Conservation (phyloP, 2,888 invertebrate species). For the Zygogramma bicolorata region DNA sequence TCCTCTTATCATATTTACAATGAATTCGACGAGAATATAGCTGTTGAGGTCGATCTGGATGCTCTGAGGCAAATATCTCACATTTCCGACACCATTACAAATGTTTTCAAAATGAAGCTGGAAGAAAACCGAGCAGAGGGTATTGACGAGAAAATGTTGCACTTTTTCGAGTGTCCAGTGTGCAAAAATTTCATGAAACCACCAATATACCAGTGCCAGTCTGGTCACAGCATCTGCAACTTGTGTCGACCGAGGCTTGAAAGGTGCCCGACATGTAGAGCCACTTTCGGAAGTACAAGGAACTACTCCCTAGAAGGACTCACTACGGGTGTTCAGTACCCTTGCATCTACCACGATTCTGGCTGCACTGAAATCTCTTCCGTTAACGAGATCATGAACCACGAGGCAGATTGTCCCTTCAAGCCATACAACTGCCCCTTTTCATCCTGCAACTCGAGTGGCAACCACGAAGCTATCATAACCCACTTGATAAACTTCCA, state of each 20-base stretch:
- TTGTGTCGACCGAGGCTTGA: slow-evolving; percentile 57
- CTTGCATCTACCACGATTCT: slow-evolving; percentile 57
- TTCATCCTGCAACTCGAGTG: slow-evolving; percentile 47
- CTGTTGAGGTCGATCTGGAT: slow-evolving; percentile 53
- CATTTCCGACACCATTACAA: slow-evolving; percentile 49
- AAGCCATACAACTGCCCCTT: slow-evolving; percentile 58
- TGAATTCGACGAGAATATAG: slow-evolving; percentile 47
- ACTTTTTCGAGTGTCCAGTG: slow-evolving; percentile 61
- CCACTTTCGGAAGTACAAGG: slow-evolving; percentile 57
- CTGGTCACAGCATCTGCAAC: slow-evolving; percentile 61
- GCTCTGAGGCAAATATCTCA: slow-evolving; percentile 55
- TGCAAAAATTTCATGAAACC: slow-evolving; percentile 61
- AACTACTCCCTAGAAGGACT: slow-evolving; percentile 60
- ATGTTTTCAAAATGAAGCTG: slow-evolving; percentile 51
- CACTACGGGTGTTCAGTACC: slow-evolving; percentile 55
- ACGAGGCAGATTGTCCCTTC: slow-evolving; percentile 55
- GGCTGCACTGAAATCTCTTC: slow-evolving; percentile 55
- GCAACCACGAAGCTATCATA: slow-evolving; percentile 47
- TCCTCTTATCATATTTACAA: slow-evolving; percentile 47
- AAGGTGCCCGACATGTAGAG: slow-evolving; percentile 60
- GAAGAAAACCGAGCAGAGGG: slow-evolving; percentile 43
- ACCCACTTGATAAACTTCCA: slow-evolving; percentile 49
- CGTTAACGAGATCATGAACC: slow-evolving; percentile 49
- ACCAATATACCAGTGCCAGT: slow-evolving; percentile 60
- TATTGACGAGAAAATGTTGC: slow-evolving; percentile 56